Conservation (phyloP, 2,888 invertebrate species). For the Lithodes maja region DNA sequence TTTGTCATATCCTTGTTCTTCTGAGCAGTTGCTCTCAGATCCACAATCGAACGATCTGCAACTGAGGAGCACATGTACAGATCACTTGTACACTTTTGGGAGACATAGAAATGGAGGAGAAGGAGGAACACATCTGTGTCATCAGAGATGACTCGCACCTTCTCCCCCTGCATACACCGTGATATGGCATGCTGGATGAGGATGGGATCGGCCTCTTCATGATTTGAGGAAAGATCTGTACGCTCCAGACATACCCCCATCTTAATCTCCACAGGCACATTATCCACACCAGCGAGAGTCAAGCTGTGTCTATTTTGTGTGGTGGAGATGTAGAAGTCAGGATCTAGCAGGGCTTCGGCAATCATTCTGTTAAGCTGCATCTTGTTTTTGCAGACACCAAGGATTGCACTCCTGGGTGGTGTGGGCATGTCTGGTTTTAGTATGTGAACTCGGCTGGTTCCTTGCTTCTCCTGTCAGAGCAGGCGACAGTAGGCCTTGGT, state of each 20-base stretch:
- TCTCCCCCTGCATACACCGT: background rate
- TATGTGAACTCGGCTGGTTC: background rate
- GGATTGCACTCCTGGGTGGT: background rate
- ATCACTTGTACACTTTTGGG: background rate
- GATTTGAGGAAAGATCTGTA: background rate
- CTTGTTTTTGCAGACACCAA: background rate
- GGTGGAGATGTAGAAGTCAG: background rate
- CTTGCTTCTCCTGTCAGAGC: background rate
- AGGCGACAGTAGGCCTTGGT: slow-evolving; percentile 1
- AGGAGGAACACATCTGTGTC: background rate
- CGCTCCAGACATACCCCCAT: background rate
- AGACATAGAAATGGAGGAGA: background rate
- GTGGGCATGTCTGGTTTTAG: background rate
- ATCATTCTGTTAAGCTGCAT: background rate
- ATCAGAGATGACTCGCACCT: background rate
- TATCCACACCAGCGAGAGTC: background rate
- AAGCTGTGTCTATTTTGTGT: background rate
- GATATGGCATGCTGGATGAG: background rate
- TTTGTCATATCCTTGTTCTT: background rate
- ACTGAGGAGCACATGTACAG: background rate
- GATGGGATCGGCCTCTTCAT: background rate
- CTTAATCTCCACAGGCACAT: background rate
- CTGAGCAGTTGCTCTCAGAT: background rate
- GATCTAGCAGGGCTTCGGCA: background rate
- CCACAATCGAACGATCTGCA: background rate